Evolutionary conservation across 2,888 invertebrate genomes (phyloP).

Genomic region (Leucania comma): DNA sequence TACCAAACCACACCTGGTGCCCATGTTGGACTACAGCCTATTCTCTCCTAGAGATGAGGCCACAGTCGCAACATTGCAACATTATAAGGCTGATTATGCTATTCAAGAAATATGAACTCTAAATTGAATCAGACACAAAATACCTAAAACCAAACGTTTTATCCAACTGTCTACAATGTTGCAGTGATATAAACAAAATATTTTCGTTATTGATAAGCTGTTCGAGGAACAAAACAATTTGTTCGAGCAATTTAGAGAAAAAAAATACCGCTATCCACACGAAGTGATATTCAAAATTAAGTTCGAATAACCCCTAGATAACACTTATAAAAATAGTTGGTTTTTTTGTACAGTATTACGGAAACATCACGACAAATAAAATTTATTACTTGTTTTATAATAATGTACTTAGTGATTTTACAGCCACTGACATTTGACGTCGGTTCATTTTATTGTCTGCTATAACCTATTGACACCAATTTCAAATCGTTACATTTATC

Average conservation of each 20-base stretch:
- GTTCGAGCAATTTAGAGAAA: conserved; percentile 16
- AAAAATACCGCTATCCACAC: conserved; percentile 31
- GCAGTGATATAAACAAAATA: conserved; percentile 11
- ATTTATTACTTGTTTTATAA: conserved; percentile 45
- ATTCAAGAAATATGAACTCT: background rate
- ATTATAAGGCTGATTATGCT: too few species aligned
- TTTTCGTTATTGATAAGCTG: conserved; percentile 33
- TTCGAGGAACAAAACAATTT: conserved; percentile 28
- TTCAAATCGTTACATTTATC: conserved; percentile 36
- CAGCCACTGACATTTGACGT: conserved; percentile 58
- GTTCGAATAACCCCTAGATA: conserved; percentile 51
- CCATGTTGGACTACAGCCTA: too few species aligned
- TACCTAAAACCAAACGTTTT: conserved; percentile 1
- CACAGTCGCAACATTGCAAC: too few species aligned
- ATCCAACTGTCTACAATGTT: conserved; percentile 5
- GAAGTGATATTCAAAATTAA: conserved; percentile 25
- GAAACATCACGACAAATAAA: conserved; percentile 45
- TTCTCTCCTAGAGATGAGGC: too few species aligned
- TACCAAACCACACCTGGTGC: too few species aligned
- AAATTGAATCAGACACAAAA: conserved; percentile 11
- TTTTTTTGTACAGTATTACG: conserved; percentile 43
- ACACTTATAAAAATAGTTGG: conserved; percentile 19
- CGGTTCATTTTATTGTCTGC: conserved; percentile 21
- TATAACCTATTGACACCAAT: conserved; percentile 55
- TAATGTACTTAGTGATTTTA: conserved; percentile 48